Conservation (phyloP, 2,113 vertebrate species). For the Toxotes jaculatrix region DNA sequence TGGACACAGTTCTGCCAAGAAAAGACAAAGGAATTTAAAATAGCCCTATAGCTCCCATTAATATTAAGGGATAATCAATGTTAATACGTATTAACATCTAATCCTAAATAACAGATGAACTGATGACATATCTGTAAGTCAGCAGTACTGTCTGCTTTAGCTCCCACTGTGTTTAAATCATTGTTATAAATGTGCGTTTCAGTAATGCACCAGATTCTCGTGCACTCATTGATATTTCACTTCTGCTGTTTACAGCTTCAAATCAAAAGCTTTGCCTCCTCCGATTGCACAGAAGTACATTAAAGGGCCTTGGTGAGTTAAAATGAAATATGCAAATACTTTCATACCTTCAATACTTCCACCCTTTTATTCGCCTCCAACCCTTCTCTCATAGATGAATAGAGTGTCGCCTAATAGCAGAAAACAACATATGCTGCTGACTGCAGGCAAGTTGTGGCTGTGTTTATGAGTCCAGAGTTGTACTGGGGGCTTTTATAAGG, state of each 20-base stretch:
- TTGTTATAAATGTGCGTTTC: slow-evolving; percentile 43
- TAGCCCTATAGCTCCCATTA: slow-evolving; percentile 15
- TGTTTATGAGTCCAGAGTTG: slow-evolving; percentile 30
- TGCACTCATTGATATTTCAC: slow-evolving; percentile 9
- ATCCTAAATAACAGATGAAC: background rate
- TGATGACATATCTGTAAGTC: slow-evolving; percentile 20
- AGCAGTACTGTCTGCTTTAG: slow-evolving; percentile 37
- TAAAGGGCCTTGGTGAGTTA: slow-evolving; percentile 1
- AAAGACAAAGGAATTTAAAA: slow-evolving; percentile 20
- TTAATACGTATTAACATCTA: too few species aligned
- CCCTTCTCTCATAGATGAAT: slow-evolving; percentile 40
- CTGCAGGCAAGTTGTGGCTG: slow-evolving; percentile 61
- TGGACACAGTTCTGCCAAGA: background rate
- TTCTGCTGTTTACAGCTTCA: background rate
- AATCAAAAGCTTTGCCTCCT: slow-evolving; percentile 3
- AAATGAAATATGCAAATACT: slow-evolving; percentile 44
- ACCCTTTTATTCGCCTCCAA: background rate
- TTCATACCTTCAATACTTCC: background rate
- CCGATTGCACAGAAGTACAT: slow-evolving; percentile 15
- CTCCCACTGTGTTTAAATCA: slow-evolving; percentile 31
- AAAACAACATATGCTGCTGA: slow-evolving; percentile 69
- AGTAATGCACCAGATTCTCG: background rate
- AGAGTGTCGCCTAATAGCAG: slow-evolving; percentile 19
- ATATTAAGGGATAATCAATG: background rate
- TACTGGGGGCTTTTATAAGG: background rate